Evolutionary conservation across 2,888 invertebrate genomes (phyloP).

Genomic region (Pseudococcus longispinus): DNA sequence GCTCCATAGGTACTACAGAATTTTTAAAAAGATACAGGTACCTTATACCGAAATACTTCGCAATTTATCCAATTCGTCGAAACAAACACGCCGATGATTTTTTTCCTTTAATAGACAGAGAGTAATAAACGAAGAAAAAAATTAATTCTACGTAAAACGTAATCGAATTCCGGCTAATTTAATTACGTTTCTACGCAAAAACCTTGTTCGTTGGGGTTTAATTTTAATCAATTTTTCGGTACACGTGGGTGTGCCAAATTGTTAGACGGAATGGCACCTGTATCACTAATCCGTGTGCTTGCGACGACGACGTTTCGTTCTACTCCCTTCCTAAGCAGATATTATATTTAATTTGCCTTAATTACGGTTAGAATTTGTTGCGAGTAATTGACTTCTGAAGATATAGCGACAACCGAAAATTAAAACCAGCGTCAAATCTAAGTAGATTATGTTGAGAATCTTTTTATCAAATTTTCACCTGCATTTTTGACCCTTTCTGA

Average conservation of each 20-base stretch:
- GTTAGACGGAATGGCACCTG: conserved; percentile 1
- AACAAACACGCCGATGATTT: background rate
- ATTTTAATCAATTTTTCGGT: conserved; percentile 17
- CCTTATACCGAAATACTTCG: background rate
- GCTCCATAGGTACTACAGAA: background rate
- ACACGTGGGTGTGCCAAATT: conserved; percentile 19
- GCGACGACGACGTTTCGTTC: background rate
- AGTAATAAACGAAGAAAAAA: background rate
- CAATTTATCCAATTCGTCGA: background rate
- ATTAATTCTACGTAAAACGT: background rate
- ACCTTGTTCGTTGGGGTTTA: conserved; percentile 4
- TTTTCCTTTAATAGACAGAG: background rate
- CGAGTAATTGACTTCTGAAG: conserved; percentile 9
- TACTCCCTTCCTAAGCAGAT: no score
- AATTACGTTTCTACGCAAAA: conserved; percentile 2
- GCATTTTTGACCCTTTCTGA: background rate
- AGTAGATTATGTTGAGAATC: background rate
- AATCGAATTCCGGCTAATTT: conserved; percentile 28
- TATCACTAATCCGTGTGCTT: conserved; percentile 10
- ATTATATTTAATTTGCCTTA: conserved; percentile 34
- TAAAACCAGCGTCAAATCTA: background rate
- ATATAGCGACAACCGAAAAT: background rate
- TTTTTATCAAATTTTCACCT: background rate
- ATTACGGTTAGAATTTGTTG: background rate
- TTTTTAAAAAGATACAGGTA: background rate